Evolutionary conservation across 2,797 vertebrate genomes (phyloP).

Genomic region (Octomys mimax): DNA sequence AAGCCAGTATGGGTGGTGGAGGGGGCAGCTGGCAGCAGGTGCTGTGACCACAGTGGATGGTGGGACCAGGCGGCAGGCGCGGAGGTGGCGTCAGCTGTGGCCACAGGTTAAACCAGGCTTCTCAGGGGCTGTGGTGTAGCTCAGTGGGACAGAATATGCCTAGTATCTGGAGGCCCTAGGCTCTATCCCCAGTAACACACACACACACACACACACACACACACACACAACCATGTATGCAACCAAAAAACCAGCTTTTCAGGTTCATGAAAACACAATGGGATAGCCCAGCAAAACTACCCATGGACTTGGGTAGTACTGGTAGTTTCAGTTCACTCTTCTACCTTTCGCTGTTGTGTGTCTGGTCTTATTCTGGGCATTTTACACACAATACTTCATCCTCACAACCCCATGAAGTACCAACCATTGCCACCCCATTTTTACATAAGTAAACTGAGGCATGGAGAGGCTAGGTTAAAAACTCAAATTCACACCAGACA

Average conservation of each 20-base stretch:
- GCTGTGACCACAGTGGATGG: background rate
- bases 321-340: background rate
- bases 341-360: background rate
- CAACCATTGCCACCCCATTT: background rate
- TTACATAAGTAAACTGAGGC: background rate
- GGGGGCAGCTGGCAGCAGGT: background rate
- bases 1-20: background rate
- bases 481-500: background rate
- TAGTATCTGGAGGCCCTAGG: too few species aligned
- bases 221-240: too few species aligned
- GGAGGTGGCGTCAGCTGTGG: background rate
- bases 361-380: background rate
- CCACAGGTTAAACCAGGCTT: background rate
- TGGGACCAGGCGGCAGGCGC: background rate
- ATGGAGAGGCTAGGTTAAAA: background rate
- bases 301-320: background rate
- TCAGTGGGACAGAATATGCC: background rate
- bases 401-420: background rate
- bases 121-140: background rate
- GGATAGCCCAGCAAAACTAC: background rate
- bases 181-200: background rate
- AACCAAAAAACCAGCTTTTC: background rate
- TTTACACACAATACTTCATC: background rate
- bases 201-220: background rate
- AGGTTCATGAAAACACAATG: background rate